Conservation (phyloP, 1,140 invertebrate genomes). For the Aplysia californica region DNA sequence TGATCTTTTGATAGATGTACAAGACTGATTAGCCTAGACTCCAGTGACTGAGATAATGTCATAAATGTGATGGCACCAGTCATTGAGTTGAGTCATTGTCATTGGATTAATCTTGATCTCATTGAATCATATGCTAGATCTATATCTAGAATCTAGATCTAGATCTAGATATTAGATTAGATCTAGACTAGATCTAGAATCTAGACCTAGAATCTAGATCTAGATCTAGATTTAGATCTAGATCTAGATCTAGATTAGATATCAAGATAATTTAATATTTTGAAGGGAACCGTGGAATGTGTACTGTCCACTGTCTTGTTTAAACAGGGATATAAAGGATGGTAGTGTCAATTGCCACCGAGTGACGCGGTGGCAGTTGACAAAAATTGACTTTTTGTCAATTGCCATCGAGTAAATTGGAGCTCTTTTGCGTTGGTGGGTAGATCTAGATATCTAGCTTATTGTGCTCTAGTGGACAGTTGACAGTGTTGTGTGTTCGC, state of each 20-base stretch:
- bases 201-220: background rate
- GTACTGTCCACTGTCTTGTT: background rate
- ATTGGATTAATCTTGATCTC: background rate
- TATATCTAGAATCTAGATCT: background rate
- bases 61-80: background rate
- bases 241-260: background rate
- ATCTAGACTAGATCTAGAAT: background rate
- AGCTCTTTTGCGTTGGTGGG: too few species aligned
- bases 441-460: too few species aligned
- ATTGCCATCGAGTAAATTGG: too few species aligned
- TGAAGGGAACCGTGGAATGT: background rate
- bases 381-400: background rate
- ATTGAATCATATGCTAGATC: background rate
- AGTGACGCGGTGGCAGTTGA: background rate
- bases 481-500: too few species aligned
- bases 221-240: background rate
- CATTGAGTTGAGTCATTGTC: background rate
- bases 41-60: background rate
- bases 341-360: too few species aligned
- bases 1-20: background rate
- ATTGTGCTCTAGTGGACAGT: too few species aligned
- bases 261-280: background rate
- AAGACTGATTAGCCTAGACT: background rate
- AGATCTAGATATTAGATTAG: background rate
- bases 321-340: background rate